Base-by-base conservation (phyloP, 2,888 invertebrate genomes). In the Heliconius erato region DNA sequence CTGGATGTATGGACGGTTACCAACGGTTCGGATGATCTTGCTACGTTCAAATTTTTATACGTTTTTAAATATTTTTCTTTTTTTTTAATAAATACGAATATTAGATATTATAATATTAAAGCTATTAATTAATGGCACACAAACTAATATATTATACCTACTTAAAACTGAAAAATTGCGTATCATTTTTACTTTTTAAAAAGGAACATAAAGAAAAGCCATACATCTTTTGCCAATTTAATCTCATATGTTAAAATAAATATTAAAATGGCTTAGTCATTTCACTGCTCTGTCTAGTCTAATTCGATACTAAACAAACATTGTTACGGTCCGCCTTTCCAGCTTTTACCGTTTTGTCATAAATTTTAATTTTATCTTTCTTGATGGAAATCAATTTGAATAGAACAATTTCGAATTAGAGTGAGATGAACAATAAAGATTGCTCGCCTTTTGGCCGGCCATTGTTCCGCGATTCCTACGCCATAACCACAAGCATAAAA, bases 391-490 rank as follows among this genome's bases (percentile, higher is more conserved):
- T 94, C 93, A 92, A 94, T 94, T 93, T 91, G 86, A 90, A 91
- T 89, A 88, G 88, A 88, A 92, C 90, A 91, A 91, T 92, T 93
- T 93, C 91, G 89, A 88, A 92, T 90, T 91, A 91, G 90, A 91
- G 89, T 89, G 83, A 86, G 87, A 88, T 88, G 83, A 85, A 88
- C 91, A 92, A 91, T 94, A 93, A 92, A 94, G 93, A 94, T 94
- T 92, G 90, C 87, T 89, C 91, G 89, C 90, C 90, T 91, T 91
- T 91, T 88, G 91, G 88, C 88, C 86, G 86, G 88, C 91, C 88
- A 93, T 94, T 94, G 93, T 94, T 94, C 91, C 88, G 89, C 89
- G 91, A 91, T 91, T 92, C 91, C 91, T 92, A 92, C 90, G 89
- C 91, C 90, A 91, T 87, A 90, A 87, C 90, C 87, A 86, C 86